A percentile compares a stretch with the other conserved stretches of the same genome.
These are phyloP conservation scores for Herminia tarsipennalis DNA, from an alignment of 2,888 invertebrate species.

Conservation along the genomic window DNA sequence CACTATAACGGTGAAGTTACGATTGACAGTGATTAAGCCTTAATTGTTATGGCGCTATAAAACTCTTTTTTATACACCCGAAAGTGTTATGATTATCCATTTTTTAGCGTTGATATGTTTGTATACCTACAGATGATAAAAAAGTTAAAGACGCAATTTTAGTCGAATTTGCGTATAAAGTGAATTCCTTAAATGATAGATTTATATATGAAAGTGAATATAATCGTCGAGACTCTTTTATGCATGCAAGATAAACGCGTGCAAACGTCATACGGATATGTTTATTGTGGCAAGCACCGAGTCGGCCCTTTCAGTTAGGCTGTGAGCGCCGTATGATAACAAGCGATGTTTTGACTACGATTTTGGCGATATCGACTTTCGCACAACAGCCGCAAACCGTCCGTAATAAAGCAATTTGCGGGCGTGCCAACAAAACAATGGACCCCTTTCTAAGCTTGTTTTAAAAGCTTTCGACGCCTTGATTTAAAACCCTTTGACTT, in stretches of 20 bases:
- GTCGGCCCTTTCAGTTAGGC: constrained; percentile 29
- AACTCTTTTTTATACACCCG: constrained; percentile 65
- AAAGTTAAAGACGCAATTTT: constrained; percentile 35
- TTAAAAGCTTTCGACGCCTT: constrained; percentile 83
- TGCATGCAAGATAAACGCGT: constrained; percentile 29
- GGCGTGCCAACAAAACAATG: constrained; percentile 81
- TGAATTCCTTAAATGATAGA: constrained; percentile 44
- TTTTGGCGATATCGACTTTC: constrained; percentile 80
- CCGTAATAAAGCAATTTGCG: constrained; percentile 84
- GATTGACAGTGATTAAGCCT: constrained; percentile 80
- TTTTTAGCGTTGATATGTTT: constrained; percentile 49
- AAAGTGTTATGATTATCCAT: constrained; percentile 62
- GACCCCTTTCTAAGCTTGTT: constrained; percentile 80
- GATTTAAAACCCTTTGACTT: constrained; percentile 85
- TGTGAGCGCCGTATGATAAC: constrained; percentile 62
- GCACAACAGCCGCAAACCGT: constrained; percentile 65
- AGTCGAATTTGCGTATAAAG: constrained; percentile 33
- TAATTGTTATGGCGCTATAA: constrained; percentile 79
- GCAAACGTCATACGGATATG: constrained; percentile 27
- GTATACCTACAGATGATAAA: constrained; percentile 43
- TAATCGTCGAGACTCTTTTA: constrained; percentile 36
- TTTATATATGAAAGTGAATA: constrained; percentile 45
- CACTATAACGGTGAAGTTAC: constrained; percentile 71
- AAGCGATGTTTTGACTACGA: constrained; percentile 79
- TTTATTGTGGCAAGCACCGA: constrained; percentile 38